Evolutionary conservation across 2,888 invertebrate species (phyloP).

Genomic region (Agrochola lota): DNA sequence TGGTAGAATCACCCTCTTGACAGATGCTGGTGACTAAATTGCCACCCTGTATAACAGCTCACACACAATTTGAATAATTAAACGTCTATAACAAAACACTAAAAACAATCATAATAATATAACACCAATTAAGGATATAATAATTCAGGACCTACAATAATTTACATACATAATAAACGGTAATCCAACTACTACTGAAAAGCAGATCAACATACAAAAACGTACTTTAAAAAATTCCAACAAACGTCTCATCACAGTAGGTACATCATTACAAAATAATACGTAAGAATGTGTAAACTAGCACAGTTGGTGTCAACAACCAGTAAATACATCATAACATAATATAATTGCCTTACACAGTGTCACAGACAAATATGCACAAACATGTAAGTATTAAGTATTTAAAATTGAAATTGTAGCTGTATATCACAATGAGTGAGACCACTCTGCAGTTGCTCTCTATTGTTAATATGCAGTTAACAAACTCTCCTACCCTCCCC

Average conservation of each 20-base stretch:
- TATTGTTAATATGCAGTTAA: conserved; percentile 2
- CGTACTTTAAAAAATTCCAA: conserved; percentile 34
- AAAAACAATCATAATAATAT: conserved; percentile 50
- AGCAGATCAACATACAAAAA: conserved; percentile 61
- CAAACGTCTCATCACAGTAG: conserved; percentile 31
- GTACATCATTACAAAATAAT: conserved; percentile 56
- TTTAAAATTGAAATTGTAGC: conserved; percentile 28
- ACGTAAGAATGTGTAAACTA: conserved; percentile 55
- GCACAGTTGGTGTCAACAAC: conserved; percentile 51
- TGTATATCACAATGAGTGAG: conserved; percentile 37
- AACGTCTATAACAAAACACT: conserved; percentile 51
- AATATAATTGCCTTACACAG: conserved; percentile 14
- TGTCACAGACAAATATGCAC: conserved; percentile 22
- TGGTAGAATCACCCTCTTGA: too few species aligned
- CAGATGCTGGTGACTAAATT: too few species aligned
- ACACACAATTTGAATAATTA: conserved; percentile 52
- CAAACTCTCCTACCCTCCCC: background rate
- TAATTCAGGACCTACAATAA: conserved; percentile 40
- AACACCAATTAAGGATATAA: conserved; percentile 48
- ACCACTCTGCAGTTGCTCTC: background rate
- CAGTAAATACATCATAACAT: conserved; percentile 36
- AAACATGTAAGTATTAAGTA: conserved; percentile 6
- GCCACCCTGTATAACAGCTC: conserved; percentile 2
- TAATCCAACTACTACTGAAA: conserved; percentile 47
- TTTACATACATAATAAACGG: conserved; percentile 47